Conservation (phyloP, 2,888 invertebrate genomes). For the Spatulosminthurus flaviceps region DNA sequence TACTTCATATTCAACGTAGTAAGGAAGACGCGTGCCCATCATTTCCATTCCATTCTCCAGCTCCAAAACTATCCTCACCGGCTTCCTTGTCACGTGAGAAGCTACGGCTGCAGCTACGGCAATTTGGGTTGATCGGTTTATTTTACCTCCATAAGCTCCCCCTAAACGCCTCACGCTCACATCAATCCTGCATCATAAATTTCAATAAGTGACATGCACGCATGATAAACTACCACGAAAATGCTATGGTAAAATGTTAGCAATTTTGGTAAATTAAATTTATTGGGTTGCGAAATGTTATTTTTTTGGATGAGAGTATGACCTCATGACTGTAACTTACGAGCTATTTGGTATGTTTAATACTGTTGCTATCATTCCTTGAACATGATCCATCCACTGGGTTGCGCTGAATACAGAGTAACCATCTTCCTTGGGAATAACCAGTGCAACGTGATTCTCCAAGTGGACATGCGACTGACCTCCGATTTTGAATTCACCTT, state of each 20-base stretch:
- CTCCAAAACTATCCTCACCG: constrained; percentile 77
- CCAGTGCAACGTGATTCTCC: constrained; percentile 77
- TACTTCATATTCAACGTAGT: constrained; percentile 74
- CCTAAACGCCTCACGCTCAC: constrained; percentile 78
- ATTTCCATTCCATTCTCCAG: constrained; percentile 78
- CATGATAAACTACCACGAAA: too few species aligned
- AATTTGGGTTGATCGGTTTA: constrained; percentile 72
- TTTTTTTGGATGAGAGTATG: too few species aligned
- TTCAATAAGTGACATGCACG: too few species aligned
- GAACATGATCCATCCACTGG: constrained; percentile 74
- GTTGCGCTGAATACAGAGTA: constrained; percentile 68
- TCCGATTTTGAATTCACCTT: constrained; percentile 70
- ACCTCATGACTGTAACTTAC: constrained; percentile 68
- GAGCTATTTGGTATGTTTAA: constrained; percentile 72
- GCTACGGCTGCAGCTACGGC: constrained; percentile 77
- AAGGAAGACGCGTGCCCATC: constrained; percentile 75
- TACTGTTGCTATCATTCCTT: constrained; percentile 70
- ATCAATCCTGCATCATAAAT: constrained; percentile 75
- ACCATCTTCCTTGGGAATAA: constrained; percentile 76
- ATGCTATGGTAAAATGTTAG: too few species aligned
- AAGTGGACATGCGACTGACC: constrained; percentile 79
- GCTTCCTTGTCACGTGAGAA: constrained; percentile 73
- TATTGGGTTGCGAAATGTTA: too few species aligned
- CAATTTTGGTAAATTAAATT: too few species aligned
- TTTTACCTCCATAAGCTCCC: constrained; percentile 84